phyloP scores from a whole-genome alignment of 2,888 invertebrate genomes.

The Homarus gammarus region DNA sequence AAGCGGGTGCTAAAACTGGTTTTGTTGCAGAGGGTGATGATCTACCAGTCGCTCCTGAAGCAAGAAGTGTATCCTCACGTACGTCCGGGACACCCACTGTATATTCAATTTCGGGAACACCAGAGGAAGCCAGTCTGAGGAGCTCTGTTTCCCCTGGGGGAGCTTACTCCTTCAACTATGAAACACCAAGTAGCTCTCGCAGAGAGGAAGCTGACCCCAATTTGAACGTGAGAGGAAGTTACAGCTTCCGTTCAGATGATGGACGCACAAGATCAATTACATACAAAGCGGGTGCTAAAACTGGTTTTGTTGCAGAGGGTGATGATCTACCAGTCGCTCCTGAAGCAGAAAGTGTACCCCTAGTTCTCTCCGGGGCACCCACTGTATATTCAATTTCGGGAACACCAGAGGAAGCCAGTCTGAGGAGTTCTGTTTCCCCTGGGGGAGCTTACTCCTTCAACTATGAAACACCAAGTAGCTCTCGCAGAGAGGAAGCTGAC shows the following conservation, averaged over 20 bases:
- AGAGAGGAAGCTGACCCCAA: slow-evolving; percentile 68
- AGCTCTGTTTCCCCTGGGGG: slow-evolving; percentile 2
- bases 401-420: background rate
- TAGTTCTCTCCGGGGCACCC: background rate
- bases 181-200: slow-evolving; percentile 73
- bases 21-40: slow-evolving; percentile 59
- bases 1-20: slow-evolving; percentile 65
- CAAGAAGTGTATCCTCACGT: background rate
- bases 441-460: slow-evolving; percentile 45
- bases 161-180: slow-evolving; percentile 62
- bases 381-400: background rate
- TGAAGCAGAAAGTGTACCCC: background rate
- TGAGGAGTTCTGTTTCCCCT: background rate
- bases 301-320: slow-evolving; percentile 73
- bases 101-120: background rate
- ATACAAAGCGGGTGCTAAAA: slow-evolving; percentile 73
- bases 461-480: slow-evolving; percentile 75
- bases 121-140: background rate
- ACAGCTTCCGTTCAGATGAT: slow-evolving; percentile 75
- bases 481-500: slow-evolving; percentile 69
- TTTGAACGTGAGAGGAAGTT: slow-evolving; percentile 69
- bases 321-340: slow-evolving; percentile 76
- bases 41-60: slow-evolving; percentile 32
- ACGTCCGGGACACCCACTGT: background rate
- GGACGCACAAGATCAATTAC: slow-evolving; percentile 71